Conservation (phyloP, 2,888 invertebrate genomes). For the Microchrysa polita region DNA sequence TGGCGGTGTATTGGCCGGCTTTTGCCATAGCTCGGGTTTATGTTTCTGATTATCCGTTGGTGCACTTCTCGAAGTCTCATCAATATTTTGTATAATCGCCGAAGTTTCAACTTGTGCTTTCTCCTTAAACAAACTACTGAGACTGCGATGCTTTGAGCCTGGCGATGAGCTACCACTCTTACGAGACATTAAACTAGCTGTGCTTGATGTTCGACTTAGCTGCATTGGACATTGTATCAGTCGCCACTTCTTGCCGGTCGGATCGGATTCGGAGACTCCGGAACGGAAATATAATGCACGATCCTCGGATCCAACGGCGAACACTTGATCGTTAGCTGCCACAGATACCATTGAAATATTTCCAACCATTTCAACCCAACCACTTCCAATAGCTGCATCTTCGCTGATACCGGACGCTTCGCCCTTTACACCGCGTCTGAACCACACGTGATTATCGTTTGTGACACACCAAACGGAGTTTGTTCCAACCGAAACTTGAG, state of each 20-base stretch:
- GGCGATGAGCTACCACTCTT: conserved; percentile 65
- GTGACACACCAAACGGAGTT: conserved; percentile 82
- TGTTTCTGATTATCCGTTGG: conserved; percentile 73
- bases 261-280: conserved; percentile 77
- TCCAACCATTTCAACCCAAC: conserved; percentile 92
- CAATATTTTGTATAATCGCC: conserved; percentile 64
- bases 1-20: conserved; percentile 60
- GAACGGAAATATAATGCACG: conserved; percentile 82
- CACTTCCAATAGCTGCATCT: conserved; percentile 79
- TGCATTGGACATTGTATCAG: conserved; percentile 82
- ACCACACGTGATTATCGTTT: conserved; percentile 87
- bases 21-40: conserved; percentile 64
- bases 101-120: conserved; percentile 63
- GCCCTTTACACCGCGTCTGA: conserved; percentile 78
- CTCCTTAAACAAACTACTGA: conserved; percentile 67
- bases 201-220: conserved; percentile 83
- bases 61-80: conserved; percentile 78
- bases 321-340: conserved; percentile 87
- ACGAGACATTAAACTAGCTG: conserved; percentile 74
- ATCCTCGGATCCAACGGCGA: conserved; percentile 86
- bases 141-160: conserved; percentile 75
- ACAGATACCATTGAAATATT: conserved; percentile 85
- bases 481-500: conserved; percentile 83
- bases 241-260: conserved; percentile 90
- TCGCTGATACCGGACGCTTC: conserved; percentile 77